Conservation (phyloP, 2,888 invertebrate species). For the Agonopterix heracliana region DNA sequence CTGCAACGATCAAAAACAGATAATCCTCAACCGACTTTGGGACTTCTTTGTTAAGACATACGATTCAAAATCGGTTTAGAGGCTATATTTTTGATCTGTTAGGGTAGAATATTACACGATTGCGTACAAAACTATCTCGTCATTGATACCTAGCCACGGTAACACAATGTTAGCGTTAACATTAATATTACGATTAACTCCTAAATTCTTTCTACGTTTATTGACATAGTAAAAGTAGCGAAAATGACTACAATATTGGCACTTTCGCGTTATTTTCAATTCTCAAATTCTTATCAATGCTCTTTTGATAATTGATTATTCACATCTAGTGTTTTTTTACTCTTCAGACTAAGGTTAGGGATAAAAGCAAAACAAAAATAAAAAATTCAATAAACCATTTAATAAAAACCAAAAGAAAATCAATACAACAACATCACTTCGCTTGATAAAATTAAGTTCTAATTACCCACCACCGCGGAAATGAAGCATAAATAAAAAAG, state of each 20-base stretch:
- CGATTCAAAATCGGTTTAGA: neutral
- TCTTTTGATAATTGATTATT: neutral
- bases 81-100: neutral
- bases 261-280: slow-evolving; percentile 32
- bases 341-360: neutral
- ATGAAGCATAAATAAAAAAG: slow-evolving; percentile 22
- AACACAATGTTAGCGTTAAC: slow-evolving; percentile 37
- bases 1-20: neutral
- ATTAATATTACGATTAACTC: slow-evolving; percentile 18
- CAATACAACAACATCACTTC: slow-evolving; percentile 42
- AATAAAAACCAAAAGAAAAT: slow-evolving; percentile 61
- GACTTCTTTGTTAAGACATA: neutral
- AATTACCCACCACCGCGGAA: slow-evolving; percentile 52
- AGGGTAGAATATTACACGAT: slow-evolving; percentile 18
- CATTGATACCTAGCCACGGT: slow-evolving; percentile 17
- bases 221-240: slow-evolving; percentile 56
- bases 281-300: neutral
- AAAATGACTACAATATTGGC: slow-evolving; percentile 46
- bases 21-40: neutral
- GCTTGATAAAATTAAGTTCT: slow-evolving; percentile 45
- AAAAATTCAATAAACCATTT: slow-evolving; percentile 56
- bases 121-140: slow-evolving; percentile 49
- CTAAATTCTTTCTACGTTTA: slow-evolving; percentile 38
- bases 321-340: neutral
- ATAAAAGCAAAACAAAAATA: slow-evolving; percentile 32